A percentile compares a stretch with the other conserved stretches of the same genome.
These are phyloP conservation scores for Larimichthys polyactis DNA, from an alignment of 2,113 vertebrate genomes.

Conservation along the genomic window DNA sequence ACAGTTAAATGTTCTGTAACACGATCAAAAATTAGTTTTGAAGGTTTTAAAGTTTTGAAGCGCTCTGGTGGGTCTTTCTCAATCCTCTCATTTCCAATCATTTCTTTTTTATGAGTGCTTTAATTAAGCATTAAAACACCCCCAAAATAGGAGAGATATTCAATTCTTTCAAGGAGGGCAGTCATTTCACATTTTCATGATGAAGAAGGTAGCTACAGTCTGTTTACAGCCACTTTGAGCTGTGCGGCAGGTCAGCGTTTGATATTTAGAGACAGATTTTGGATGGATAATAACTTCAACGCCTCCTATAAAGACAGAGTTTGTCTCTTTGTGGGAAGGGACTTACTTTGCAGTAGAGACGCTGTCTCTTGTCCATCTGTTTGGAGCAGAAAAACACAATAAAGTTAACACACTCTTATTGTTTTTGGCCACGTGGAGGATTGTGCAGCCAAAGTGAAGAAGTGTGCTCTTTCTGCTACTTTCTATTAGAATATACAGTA, in stretches of 20 bases:
- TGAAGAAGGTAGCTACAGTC: not conserved
- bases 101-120: not conserved
- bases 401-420: not conserved
- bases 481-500: too few relatives aligned
- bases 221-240: not conserved
- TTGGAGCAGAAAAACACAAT: slow-evolving; percentile 19
- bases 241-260: not conserved
- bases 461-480: not conserved
- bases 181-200: not conserved
- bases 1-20: too few relatives aligned
- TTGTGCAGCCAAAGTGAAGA: not conserved
- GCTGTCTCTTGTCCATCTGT: slow-evolving; percentile 91
- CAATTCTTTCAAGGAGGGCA: not conserved
- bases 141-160: not conserved
- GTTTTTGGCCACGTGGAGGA: too few relatives aligned
- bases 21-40: too few relatives aligned
- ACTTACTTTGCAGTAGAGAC: slow-evolving; percentile 91
- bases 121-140: not conserved
- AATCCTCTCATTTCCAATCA: too few relatives aligned
- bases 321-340: not conserved
- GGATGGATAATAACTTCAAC: not conserved
- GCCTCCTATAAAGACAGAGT: not conserved
- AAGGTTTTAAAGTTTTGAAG: too few relatives aligned
- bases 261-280: not conserved
- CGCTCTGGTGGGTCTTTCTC: too few relatives aligned